phyloP scores from a whole-genome alignment of 2,113 vertebrate genomes.

The Trematocara marginatum region DNA sequence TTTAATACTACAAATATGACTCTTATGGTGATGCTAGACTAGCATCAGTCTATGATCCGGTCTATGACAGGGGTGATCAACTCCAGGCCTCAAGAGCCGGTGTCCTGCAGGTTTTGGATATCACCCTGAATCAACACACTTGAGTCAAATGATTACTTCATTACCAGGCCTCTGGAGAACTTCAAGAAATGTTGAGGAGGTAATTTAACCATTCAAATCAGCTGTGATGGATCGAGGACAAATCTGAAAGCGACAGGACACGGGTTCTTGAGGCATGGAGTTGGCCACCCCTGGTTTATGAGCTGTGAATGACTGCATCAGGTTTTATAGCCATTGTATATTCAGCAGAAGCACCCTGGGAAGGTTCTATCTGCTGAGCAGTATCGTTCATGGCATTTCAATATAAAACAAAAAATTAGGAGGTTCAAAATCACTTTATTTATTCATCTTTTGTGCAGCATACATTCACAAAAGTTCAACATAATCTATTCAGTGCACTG shows the following conservation, averaged over 20 bases:
- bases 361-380: background rate
- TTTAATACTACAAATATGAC: background rate
- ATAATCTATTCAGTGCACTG: background rate
- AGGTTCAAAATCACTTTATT: background rate
- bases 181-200: background rate
- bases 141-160: accelerated
- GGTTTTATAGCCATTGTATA: background rate
- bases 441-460: background rate
- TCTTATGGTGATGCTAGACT: background rate
- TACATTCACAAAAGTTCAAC: background rate
- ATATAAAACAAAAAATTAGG: background rate
- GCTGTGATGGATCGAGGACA: background rate
- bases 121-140: accelerated
- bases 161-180: background rate
- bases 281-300: background rate
- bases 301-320: background rate
- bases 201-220: background rate
- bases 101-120: background rate
- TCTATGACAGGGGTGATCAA: background rate
- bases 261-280: background rate
- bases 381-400: background rate
- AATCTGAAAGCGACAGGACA: background rate
- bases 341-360: background rate
- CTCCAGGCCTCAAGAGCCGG: background rate
- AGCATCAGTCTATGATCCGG: background rate